A percentile compares a stretch with the other conserved stretches of the same genome.
These are phyloP conservation scores for Pseudomyrmex cubaensis DNA, from an alignment of 1,140 invertebrate species.

Conservation along the genomic window DNA sequence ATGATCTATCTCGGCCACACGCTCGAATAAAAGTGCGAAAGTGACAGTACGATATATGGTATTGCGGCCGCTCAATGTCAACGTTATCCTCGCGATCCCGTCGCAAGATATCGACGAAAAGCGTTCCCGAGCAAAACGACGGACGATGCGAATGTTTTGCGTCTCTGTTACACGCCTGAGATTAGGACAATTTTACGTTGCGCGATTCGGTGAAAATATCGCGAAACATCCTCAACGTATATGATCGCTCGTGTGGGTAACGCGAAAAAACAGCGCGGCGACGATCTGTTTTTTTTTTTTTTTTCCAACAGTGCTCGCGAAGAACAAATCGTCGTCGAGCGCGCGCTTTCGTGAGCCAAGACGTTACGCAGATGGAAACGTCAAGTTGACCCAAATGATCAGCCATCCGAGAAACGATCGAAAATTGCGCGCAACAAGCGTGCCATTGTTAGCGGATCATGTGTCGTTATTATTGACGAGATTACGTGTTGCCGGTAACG, in stretches of 20 bases:
- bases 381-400: constrained; percentile 22
- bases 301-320: background rate
- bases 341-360: background rate
- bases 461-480: constrained; percentile 23
- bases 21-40: constrained; percentile 74
- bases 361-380: background rate
- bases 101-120: background rate
- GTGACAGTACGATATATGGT: constrained; percentile 39
- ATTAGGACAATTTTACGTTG: constrained; percentile 24
- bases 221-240: constrained; percentile 37
- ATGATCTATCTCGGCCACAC: constrained; percentile 23
- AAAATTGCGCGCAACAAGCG: constrained; percentile 26
- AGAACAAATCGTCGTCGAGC: constrained; percentile 33
- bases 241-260: constrained; percentile 46
- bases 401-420: constrained; percentile 14
- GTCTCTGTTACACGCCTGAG: background rate
- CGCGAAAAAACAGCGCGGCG: constrained; percentile 51
- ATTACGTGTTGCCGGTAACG: background rate
- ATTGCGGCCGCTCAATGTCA: constrained; percentile 41
- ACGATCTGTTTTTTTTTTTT: background rate
- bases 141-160: background rate
- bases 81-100: background rate
- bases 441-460: background rate
- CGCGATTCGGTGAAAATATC: constrained; percentile 45
- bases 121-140: background rate